Conservation (phyloP, 2,797 vertebrate species). For the Sebastes matsubarae region DNA sequence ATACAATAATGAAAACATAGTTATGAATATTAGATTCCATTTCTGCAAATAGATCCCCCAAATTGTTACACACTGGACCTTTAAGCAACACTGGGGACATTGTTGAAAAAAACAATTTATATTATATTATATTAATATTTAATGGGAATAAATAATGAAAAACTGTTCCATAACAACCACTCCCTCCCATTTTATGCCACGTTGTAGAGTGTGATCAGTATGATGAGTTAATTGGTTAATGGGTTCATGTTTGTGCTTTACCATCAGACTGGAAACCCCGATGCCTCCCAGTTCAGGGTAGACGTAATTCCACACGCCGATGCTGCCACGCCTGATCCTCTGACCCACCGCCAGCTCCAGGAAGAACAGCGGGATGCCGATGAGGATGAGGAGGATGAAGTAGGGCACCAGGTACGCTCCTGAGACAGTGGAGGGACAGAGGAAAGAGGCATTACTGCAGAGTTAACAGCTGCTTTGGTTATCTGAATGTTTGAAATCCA, state of each 20-base stretch:
- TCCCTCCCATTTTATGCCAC: neutral
- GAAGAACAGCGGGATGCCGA: constrained; percentile 97
- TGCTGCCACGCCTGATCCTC: constrained; percentile 95
- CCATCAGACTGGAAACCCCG: constrained; percentile 95
- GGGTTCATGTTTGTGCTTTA: constrained; percentile 67
- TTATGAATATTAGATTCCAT: no score
- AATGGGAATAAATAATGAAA: neutral
- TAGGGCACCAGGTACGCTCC: constrained; percentile 98
- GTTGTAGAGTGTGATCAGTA: neutral
- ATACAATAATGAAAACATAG: no score
- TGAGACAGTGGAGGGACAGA: constrained; percentile 56
- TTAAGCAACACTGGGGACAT: neutral
- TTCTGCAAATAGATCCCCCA: no score
- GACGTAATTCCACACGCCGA: constrained; percentile 97
- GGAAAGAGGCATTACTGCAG: neutral
- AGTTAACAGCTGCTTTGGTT: neutral
- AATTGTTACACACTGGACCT: no score
- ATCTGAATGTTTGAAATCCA: neutral
- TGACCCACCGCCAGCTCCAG: constrained; percentile 98
- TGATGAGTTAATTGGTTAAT: neutral
- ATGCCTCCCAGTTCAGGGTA: constrained; percentile 95
- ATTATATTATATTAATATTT: no score
- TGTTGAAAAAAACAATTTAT: neutral
- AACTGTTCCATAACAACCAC: neutral
- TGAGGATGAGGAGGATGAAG: constrained; percentile 94